phyloP scores from a whole-genome alignment of 92 coral and sea anemone genomes.

The Siderastrea siderea region DNA sequence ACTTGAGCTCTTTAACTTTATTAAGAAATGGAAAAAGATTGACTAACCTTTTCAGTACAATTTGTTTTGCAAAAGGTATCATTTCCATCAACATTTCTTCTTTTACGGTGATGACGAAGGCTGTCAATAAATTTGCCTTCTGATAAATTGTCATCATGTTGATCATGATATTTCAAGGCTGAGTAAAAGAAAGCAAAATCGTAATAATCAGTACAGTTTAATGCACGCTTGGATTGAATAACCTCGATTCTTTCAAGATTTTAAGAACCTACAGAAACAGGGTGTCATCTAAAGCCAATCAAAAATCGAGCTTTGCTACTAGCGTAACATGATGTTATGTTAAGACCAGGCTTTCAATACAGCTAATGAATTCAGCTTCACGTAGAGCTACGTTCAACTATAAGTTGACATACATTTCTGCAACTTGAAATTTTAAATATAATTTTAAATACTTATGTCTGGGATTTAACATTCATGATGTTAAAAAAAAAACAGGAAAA shows the following conservation, averaged over 20 bases:
- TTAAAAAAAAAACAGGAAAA: neutral
- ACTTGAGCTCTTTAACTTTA: neutral
- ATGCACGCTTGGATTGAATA: too few species aligned
- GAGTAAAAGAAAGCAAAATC: neutral
- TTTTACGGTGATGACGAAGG: constrained; percentile 12
- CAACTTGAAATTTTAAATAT: too few species aligned
- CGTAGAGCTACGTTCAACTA: too few species aligned
- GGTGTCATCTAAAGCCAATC: too few species aligned
- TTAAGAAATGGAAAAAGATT: neutral
- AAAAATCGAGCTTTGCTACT: too few species aligned
- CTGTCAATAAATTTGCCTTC: constrained; percentile 8
- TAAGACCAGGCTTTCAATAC: too few species aligned
- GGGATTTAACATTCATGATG: neutral
- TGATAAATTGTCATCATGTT: neutral
- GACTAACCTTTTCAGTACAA: neutral
- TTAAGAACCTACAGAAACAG: too few species aligned
- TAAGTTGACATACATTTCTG: too few species aligned
- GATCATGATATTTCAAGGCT: neutral
- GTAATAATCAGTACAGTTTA: neutral
- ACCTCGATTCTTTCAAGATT: too few species aligned
- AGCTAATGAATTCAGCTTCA: too few species aligned
- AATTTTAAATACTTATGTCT: too few species aligned
- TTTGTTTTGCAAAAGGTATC: neutral
- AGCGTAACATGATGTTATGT: too few species aligned
- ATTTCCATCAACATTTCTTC: neutral